Evolutionary conservation across 2,797 vertebrate species (phyloP).

Genomic region (Halcyon leucocephala): DNA sequence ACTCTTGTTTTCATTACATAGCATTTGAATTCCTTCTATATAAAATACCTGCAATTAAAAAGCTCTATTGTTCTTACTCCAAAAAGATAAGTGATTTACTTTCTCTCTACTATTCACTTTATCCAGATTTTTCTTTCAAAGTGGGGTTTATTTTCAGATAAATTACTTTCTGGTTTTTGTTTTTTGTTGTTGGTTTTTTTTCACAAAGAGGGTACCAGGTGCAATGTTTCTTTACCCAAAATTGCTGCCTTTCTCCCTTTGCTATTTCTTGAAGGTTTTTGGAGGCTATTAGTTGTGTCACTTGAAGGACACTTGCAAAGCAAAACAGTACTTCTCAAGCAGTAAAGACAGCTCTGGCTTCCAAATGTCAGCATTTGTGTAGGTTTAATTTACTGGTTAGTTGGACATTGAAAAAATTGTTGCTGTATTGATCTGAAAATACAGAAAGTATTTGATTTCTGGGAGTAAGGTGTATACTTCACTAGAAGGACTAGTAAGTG

Average conservation of each 20-base stretch:
- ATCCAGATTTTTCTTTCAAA: conserved; percentile 1
- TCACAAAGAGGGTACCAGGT: neutral
- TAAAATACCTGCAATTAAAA: neutral
- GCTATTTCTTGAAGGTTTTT: neutral
- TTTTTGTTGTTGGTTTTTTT: neutral
- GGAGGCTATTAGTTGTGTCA: neutral
- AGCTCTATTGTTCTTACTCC: neutral
- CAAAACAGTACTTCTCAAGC: neutral
- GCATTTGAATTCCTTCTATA: neutral
- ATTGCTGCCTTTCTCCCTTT: neutral
- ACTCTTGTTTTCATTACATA: neutral
- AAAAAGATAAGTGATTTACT: neutral
- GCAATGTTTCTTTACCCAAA: neutral
- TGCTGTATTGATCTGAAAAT: neutral
- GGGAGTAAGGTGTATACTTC: neutral
- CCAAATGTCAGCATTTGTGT: neutral
- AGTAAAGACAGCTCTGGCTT: neutral
- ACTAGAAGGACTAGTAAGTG: neutral
- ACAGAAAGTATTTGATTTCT: neutral
- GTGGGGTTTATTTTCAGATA: neutral
- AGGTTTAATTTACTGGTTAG: neutral
- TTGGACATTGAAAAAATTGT: neutral
- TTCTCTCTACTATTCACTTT: neutral
- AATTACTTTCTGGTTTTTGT: neutral
- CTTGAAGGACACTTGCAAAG: neutral